A percentile compares a stretch with the other conserved stretches of the same genome.
These are phyloP conservation scores for Bambusicola thoracicus DNA, from an alignment of 2,113 vertebrate genomes.

Conservation along the genomic window DNA sequence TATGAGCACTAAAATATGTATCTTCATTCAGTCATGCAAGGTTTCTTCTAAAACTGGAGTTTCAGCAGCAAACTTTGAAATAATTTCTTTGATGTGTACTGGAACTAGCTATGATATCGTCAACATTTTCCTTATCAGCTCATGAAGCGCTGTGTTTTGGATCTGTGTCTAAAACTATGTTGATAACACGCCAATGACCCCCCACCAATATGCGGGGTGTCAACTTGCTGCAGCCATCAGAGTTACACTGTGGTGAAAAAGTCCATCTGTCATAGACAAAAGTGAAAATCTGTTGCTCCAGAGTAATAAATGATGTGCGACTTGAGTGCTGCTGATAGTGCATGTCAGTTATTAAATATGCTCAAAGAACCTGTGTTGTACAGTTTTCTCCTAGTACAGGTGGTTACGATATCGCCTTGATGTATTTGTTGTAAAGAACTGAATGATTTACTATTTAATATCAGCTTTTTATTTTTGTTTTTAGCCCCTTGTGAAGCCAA, in stretches of 20 bases:
- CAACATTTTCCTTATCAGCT: neutral
- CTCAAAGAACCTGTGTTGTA: neutral
- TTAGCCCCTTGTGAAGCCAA: constrained; percentile 95
- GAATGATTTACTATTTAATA: neutral
- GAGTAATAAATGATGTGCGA: neutral
- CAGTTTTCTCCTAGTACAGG: neutral
- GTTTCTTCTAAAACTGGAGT: neutral
- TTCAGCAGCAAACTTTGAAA: neutral
- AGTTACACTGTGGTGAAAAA: neutral
- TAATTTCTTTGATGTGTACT: neutral
- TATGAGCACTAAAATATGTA: fast-evolving
- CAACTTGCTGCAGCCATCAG: neutral
- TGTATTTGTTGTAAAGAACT: neutral
- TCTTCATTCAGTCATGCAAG: neutral
- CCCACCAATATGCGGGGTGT: fast-evolving
- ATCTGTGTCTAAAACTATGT: neutral
- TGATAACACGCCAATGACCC: fast-evolving
- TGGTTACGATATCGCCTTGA: neutral
- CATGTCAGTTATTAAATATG: neutral
- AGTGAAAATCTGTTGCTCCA: neutral
- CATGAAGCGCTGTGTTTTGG: neutral
- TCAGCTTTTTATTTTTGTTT: constrained; percentile 22
- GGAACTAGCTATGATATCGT: neutral
- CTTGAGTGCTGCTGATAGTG: neutral
- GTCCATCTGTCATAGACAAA: neutral